Percentiles rank a stretch among this genome's conserved stretches.
phyloP scores from a whole-genome alignment of 2,797 vertebrate species.

The Phoxinus dragarum region DNA sequence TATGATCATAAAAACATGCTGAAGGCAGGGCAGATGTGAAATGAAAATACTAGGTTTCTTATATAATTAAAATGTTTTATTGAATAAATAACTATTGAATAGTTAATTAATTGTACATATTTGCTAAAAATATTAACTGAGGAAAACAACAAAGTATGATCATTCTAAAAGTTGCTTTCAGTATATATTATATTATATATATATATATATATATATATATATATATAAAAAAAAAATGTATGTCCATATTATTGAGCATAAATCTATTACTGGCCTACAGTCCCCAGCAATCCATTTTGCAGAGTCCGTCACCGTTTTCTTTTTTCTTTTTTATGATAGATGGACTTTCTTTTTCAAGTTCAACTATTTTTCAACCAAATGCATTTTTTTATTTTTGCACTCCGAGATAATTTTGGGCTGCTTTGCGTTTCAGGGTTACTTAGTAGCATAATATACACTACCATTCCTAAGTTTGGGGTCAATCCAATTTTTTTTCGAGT shows the following conservation, averaged over 20 bases:
- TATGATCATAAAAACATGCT: neutral
- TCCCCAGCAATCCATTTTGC: neutral
- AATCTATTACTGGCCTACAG: neutral
- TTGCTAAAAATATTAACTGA: neutral
- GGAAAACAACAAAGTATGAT: neutral
- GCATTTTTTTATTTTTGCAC: neutral
- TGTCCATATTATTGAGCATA: neutral
- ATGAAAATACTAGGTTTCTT: neutral
- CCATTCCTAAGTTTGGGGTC: neutral
- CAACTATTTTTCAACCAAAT: slow-evolving; percentile 3
- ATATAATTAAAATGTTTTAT: neutral
- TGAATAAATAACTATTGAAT: too few species aligned
- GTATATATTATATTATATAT: neutral
- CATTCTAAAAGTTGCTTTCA: neutral
- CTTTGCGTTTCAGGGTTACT: neutral
- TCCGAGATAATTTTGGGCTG: neutral
- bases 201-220: too few species aligned
- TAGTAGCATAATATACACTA: neutral
- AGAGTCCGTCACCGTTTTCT: neutral
- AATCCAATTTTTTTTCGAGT: neutral
- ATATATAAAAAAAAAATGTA: too few species aligned
- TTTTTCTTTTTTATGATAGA: neutral
- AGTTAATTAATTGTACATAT: neutral
- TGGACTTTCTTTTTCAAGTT: neutral
- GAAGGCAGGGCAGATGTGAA: neutral